These are phyloP conservation scores for Triplophysa siluroides DNA, from an alignment of 2,113 vertebrate genomes.

Conservation along the genomic window DNA sequence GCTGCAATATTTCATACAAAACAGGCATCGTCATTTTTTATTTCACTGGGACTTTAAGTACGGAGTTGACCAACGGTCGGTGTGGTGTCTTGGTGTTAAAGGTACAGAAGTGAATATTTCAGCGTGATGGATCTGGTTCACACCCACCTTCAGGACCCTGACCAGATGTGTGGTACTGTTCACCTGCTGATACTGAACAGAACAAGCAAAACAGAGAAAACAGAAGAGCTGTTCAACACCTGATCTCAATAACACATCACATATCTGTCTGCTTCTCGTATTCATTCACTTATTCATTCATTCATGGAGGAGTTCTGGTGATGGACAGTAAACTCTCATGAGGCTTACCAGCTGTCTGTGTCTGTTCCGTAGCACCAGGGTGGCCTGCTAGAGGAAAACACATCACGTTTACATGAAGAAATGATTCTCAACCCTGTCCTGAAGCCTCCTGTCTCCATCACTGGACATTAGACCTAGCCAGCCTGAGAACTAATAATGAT, in stretches of 20 bases:
- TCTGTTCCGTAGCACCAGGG: conserved; percentile 61
- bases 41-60: too few relatives aligned
- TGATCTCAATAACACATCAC: conserved; percentile 40
- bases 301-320: background rate
- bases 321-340: conserved; percentile 51
- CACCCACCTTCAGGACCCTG: conserved; percentile 79
- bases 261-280: too few relatives aligned
- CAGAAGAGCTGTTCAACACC: conserved; percentile 71
- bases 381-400: conserved; percentile 56
- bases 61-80: too few relatives aligned
- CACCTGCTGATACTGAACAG: conserved; percentile 76
- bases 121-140: background rate
- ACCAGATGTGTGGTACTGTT: conserved; percentile 79
- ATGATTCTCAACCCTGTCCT: too few relatives aligned
- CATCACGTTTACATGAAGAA: background rate
- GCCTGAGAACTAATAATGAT: too few relatives aligned
- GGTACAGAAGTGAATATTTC: background rate
- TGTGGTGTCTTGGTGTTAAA: too few relatives aligned
- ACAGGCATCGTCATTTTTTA: too few relatives aligned
- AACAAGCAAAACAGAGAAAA: conserved; percentile 75
- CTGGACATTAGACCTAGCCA: too few relatives aligned
- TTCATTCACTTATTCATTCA: background rate
- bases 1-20: too few relatives aligned
- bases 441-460: too few relatives aligned
- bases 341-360: conserved; percentile 75